These are phyloP conservation scores for Caenorhabditis inopinata DNA, from an alignment of 1,140 invertebrate genomes.

Conservation along the genomic window DNA sequence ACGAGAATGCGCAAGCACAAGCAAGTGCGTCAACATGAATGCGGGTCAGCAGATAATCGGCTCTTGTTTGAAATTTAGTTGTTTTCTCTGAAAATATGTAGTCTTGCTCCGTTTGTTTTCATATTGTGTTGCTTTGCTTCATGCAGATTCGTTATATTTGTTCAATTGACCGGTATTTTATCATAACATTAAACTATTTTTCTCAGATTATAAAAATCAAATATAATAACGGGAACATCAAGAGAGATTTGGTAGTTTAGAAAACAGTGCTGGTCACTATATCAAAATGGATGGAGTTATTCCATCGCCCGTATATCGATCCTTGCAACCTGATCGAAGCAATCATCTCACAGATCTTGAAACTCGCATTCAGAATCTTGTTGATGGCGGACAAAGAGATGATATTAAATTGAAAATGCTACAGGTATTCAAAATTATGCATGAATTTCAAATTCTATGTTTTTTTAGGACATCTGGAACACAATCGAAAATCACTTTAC, in stretches of 20 bases:
- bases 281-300: neutral
- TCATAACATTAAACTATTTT: too few relatives aligned
- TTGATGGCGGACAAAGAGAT: neutral
- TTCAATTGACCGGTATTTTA: too few relatives aligned
- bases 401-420: slow-evolving; percentile 36
- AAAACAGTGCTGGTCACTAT: neutral
- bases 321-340: neutral
- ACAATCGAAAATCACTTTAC: slow-evolving; percentile 13
- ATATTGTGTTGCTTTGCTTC: too few relatives aligned
- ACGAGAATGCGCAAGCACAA: neutral
- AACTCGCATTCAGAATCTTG: neutral
- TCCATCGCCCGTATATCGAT: neutral
- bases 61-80: too few relatives aligned
- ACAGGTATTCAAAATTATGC: neutral
- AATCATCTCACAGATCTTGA: neutral
- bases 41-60: neutral
- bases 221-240: too few relatives aligned
- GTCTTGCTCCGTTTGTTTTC: too few relatives aligned
- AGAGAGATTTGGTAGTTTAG: neutral
- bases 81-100: too few relatives aligned
- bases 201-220: too few relatives aligned
- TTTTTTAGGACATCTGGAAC: slow-evolving; percentile 32
- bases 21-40: neutral
- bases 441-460: neutral
- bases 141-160: too few relatives aligned